phyloP scores from a whole-genome alignment of 2,113 vertebrate species.

The Meleagris gallopavo region DNA sequence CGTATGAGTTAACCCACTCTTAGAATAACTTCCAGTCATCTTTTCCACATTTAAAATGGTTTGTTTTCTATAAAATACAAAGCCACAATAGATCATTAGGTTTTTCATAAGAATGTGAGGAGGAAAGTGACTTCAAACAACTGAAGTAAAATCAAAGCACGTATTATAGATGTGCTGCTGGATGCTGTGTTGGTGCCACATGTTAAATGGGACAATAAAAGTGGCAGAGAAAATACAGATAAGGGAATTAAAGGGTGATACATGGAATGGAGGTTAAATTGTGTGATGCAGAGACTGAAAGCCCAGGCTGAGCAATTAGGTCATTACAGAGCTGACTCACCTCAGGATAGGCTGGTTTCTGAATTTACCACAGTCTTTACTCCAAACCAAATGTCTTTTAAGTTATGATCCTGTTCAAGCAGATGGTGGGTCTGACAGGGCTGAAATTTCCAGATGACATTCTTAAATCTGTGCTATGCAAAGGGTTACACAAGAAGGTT shows the following conservation, averaged over 20 bases:
- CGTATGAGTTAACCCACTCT: neutral
- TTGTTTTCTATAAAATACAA: neutral
- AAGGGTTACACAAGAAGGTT: neutral
- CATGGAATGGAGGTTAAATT: neutral
- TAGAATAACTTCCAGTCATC: neutral
- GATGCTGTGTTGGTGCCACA: neutral
- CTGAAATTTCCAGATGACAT: neutral
- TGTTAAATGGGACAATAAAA: neutral
- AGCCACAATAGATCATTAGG: accelerated
- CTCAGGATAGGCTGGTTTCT: neutral
- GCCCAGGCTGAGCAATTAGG: neutral
- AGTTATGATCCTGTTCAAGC: neutral
- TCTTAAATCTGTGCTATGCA: neutral
- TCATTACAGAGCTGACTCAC: constrained; percentile 3
- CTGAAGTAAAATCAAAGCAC: neutral
- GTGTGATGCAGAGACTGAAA: neutral
- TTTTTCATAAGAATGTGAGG: neutral
- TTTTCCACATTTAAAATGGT: neutral
- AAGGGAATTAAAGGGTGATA: neutral
- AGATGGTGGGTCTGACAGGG: neutral
- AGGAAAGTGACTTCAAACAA: neutral
- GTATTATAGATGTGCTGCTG: neutral
- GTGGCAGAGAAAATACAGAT: neutral
- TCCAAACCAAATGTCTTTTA: neutral
- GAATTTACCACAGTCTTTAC: neutral